These are phyloP conservation scores for Papilio glaucus DNA, from an alignment of 1,140 invertebrate species.

Conservation along the genomic window DNA sequence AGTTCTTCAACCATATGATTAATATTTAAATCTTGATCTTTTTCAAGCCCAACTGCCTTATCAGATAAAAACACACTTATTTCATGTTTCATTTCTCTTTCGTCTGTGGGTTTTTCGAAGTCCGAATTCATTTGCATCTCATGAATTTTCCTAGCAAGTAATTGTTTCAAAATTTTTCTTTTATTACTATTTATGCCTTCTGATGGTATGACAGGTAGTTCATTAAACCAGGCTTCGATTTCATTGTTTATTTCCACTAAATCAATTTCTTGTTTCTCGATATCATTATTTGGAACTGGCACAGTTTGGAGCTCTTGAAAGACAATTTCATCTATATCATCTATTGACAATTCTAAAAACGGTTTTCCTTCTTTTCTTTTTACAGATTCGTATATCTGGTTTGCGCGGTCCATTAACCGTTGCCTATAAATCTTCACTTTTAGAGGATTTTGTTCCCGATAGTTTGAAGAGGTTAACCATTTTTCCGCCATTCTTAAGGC, in stretches of 20 bases:
- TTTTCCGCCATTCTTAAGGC: conserved; percentile 12
- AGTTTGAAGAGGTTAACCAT: not conserved
- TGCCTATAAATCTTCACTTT: conserved; percentile 22
- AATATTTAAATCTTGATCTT: conserved; percentile 24
- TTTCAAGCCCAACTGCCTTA: conserved; percentile 10
- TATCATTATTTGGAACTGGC: conserved; percentile 30
- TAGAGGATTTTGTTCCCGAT: conserved; percentile 23
- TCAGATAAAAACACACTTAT: conserved; percentile 27
- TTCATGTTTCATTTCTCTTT: conserved; percentile 31
- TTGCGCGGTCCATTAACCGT: conserved; percentile 16
- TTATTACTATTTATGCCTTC: not conserved
- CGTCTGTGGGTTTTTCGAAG: not conserved
- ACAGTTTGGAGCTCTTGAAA: conserved; percentile 6
- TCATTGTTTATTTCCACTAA: conserved; percentile 27
- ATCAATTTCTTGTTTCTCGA: conserved; percentile 26
- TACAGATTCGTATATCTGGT: conserved; percentile 26
- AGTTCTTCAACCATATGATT: conserved; percentile 29
- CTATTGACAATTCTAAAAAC: conserved; percentile 2
- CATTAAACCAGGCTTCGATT: conserved; percentile 23
- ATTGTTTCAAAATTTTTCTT: conserved; percentile 19
- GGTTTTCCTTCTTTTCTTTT: conserved; percentile 3
- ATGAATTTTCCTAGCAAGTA: conserved; percentile 28
- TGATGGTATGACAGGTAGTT: conserved; percentile 6
- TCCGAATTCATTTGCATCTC: not conserved
- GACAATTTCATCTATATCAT: conserved; percentile 10